Evolutionary conservation across 2,113 vertebrate species (phyloP), one percentile per base, ranked within the genome.

Genomic region (Cyprinodon variegatus): DNA sequence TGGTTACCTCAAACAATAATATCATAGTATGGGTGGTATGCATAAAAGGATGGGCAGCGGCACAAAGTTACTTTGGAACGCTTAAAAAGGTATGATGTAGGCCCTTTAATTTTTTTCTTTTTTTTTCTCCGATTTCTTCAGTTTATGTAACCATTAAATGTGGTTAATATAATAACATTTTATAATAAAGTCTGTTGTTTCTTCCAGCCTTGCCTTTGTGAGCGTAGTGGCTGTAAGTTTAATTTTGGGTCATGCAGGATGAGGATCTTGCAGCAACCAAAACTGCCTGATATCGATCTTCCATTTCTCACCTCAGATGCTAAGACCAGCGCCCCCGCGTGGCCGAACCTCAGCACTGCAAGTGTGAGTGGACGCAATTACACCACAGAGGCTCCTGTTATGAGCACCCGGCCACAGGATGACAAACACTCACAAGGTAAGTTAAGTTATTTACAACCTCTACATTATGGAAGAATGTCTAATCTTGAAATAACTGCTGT

Each of bases 241-340:
- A 11, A 11, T 45, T 41, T 9, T 4, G 9, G 4, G 41, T 41
- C 5, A 3, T 4, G 41, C 41, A 41, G 41, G 5, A 41, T 0
- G 41, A 41, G 41, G 41, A 41, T 41, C 41, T 41, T 41, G 41
- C 41, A 41, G 9, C 5, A 41, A 41, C 41, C 41, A 9, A 4
- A 4, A 41, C 41, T 9, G 41, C 41, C 17, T 20, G n/a, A 14
- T 57, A n/a, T 20, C 5, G 50, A n/a, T 57, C 17, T 20, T 57
- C 20, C 17, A 57, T n/a, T 9, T 81, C 29, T 81, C 46, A 20
- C 67, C 14, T 57, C 65, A 99, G 97, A 99, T 76, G 93, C 95
- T 4, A 71, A 93, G 45, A 98, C 96, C 64, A 90, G 88, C 0
- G 97, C 97, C 61, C 59, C 92, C 11, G 95, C 95, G 1, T 99